A percentile compares a stretch with the other conserved stretches of the same genome.
phyloP scores from a whole-genome alignment of 2,797 vertebrate genomes.

The Delichon dasypus region DNA sequence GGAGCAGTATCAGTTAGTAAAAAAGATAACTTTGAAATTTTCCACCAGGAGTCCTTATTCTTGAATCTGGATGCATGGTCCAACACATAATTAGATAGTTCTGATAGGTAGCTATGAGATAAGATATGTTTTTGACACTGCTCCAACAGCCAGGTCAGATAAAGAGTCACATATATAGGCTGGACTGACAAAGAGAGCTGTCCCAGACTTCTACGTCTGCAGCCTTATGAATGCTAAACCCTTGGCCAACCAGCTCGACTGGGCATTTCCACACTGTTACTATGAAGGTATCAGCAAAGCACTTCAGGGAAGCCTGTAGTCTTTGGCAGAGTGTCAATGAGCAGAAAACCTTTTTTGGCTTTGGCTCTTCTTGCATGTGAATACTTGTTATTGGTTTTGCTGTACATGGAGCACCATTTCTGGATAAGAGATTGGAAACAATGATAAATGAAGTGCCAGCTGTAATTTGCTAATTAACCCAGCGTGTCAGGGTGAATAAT shows the following conservation, averaged over 20 bases:
- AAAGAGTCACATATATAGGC: not conserved
- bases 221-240: not conserved
- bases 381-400: not conserved
- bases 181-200: not conserved
- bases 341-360: not conserved
- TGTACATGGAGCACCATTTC: not conserved
- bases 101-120: not conserved
- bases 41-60: not conserved
- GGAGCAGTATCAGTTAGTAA: not conserved
- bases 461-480: not conserved
- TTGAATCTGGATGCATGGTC: not conserved
- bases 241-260: not conserved
- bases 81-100: not conserved
- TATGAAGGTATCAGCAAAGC: constrained; percentile 1
- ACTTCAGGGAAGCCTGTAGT: not conserved
- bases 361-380: not conserved
- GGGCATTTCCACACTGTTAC: not conserved
- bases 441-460: not conserved
- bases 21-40: not conserved
- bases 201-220: not conserved
- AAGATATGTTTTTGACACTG: not conserved
- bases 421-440: not conserved
- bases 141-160: not conserved
- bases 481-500: not conserved
- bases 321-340: not conserved